Evolutionary conservation across 2,113 vertebrate species (phyloP).

Genomic region (Verasper variegatus): DNA sequence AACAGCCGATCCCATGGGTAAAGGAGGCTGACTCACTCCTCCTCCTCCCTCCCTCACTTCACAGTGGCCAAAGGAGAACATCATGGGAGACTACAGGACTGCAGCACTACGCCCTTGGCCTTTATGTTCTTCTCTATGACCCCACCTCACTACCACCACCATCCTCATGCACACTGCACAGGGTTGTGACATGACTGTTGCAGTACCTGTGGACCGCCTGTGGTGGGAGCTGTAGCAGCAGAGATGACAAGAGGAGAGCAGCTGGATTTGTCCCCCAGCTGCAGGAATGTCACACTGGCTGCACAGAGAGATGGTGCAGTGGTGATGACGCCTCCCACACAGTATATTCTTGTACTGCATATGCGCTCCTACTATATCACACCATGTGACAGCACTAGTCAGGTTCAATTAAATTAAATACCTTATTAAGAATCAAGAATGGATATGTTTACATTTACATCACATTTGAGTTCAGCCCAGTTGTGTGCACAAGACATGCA

Average conservation of each 20-base stretch:
- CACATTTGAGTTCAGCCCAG: background rate
- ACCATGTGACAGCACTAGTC: background rate
- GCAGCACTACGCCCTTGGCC: conserved; percentile 36
- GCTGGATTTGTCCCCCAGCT: conserved; percentile 50
- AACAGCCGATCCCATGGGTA: conserved; percentile 17
- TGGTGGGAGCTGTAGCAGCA: conserved; percentile 36
- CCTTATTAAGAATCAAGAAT: background rate
- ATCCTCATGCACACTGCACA: background rate
- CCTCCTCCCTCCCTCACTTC: background rate
- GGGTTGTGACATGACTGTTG: conserved; percentile 10
- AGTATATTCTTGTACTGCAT: background rate
- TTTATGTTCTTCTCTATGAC: conserved; percentile 7
- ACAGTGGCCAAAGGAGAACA: conserved; percentile 3
- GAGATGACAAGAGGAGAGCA: background rate
- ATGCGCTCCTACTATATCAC: conserved; percentile 1
- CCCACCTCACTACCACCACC: conserved; percentile 4
- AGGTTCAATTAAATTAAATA: background rate
- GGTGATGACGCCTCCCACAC: conserved; percentile 12
- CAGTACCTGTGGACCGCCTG: conserved; percentile 35
- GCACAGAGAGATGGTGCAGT: conserved; percentile 38
- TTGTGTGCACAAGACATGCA: background rate
- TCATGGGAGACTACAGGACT: conserved; percentile 17
- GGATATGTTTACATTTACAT: background rate
- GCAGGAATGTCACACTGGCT: conserved; percentile 38
- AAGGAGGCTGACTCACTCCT: conserved; percentile 34